Percentiles rank a stretch among this genome's conserved stretches.
Conservation (phyloP, 2,888 invertebrate genomes). For the Amblyteles armatorius region DNA sequence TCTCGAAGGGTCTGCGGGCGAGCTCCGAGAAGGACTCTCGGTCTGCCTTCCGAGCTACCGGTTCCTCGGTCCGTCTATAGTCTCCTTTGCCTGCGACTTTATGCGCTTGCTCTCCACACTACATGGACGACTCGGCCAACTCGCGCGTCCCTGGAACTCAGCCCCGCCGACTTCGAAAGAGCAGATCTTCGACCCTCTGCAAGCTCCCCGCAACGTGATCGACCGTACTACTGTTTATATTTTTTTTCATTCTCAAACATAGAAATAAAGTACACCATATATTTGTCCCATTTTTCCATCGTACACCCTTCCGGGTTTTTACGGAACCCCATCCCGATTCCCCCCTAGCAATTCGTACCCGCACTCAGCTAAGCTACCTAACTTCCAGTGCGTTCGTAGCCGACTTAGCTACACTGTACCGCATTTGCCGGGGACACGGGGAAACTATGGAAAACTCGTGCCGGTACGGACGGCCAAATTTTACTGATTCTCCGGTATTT, state of each 20-base stretch:
- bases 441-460: too few species aligned
- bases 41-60: background rate
- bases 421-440: too few species aligned
- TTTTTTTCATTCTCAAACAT: background rate
- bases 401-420: too few species aligned
- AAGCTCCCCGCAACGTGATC: constrained; percentile 11
- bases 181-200: constrained; percentile 22
- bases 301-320: too few species aligned
- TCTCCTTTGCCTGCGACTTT: constrained; percentile 59
- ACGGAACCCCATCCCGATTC: too few species aligned
- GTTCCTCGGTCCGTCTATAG: background rate
- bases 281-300: too few species aligned
- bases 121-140: constrained; percentile 29
- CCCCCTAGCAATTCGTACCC: too few species aligned
- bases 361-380: too few species aligned
- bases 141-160: constrained; percentile 64
- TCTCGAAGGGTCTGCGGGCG: constrained; percentile 39
- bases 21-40: background rate
- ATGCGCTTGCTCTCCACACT: constrained; percentile 63
- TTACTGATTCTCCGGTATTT: too few species aligned
- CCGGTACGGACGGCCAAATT: too few species aligned
- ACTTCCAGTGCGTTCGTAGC: too few species aligned
- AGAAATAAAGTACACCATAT: too few species aligned
- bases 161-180: constrained; percentile 70
- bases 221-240: background rate